phyloP scores from a whole-genome alignment of 2,113 vertebrate genomes.

The Myanophis thanlyinensis region DNA sequence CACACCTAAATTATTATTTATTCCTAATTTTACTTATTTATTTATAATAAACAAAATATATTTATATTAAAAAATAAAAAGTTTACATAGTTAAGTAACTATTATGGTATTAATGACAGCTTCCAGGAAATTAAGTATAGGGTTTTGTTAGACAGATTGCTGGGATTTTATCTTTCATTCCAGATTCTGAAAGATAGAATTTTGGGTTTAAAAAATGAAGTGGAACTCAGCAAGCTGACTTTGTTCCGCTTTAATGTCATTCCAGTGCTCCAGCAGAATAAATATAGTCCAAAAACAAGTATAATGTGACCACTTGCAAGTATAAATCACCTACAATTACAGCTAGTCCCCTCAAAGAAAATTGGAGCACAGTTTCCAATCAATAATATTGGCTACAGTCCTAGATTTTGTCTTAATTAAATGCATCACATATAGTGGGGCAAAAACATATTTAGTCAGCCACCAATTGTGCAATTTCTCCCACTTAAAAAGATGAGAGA shows the following conservation, averaged over 20 bases:
- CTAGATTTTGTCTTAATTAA: neutral
- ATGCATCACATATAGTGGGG: neutral
- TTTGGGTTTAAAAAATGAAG: neutral
- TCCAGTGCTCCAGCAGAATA: neutral
- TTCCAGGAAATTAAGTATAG: neutral
- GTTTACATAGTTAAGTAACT: neutral
- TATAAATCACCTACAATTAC: neutral
- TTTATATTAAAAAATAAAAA: neutral
- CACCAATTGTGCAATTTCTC: too few relatives aligned
- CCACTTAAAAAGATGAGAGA: too few relatives aligned
- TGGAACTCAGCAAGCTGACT: neutral
- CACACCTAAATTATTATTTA: neutral
- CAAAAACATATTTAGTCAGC: too few relatives aligned
- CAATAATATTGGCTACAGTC: neutral
- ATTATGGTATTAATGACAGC: neutral
- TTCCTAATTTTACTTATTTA: neutral
- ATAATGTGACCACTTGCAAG: neutral
- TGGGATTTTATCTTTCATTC: neutral
- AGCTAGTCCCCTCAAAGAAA: neutral
- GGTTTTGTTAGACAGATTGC: neutral
- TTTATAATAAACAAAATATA: neutral
- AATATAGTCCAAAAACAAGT: neutral
- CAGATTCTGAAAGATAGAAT: neutral
- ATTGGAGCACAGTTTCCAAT: neutral
- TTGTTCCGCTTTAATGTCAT: neutral